A percentile compares a stretch with the other conserved stretches of the same genome.
Evolutionary conservation across 2,113 vertebrate species (phyloP).

Genomic region (Psammodynastes pulverulentus): DNA sequence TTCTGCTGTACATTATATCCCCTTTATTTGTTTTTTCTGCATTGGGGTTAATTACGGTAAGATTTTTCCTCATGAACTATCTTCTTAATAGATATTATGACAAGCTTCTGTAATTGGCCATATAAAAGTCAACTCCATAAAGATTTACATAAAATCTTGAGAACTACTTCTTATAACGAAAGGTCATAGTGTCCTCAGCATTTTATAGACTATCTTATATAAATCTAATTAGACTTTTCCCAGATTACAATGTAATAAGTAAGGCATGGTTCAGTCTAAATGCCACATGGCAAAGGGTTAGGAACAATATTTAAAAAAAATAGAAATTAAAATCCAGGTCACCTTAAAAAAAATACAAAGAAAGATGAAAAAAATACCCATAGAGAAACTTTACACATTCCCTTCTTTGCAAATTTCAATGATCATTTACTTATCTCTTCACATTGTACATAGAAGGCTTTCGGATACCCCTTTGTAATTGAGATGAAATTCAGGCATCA

Average conservation of each 20-base stretch:
- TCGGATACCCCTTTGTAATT: not conserved
- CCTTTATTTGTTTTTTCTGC: constrained; percentile 4
- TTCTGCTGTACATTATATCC: constrained; percentile 27
- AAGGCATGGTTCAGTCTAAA: not conserved
- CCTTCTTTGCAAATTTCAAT: not conserved
- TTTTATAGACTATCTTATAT: not conserved
- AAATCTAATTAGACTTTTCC: not conserved
- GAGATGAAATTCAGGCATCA: not conserved
- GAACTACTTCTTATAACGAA: not conserved
- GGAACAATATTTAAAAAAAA: not conserved
- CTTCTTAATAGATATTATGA: constrained; percentile 32
- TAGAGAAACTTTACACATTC: not conserved
- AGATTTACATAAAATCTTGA: constrained; percentile 25
- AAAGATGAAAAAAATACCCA: not conserved
- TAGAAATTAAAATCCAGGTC: not conserved
- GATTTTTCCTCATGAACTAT: constrained; percentile 37
- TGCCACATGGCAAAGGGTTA: not conserved
- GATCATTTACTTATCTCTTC: not conserved
- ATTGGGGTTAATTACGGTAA: constrained; percentile 29
- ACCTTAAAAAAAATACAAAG: not conserved
- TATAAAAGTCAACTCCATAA: constrained; percentile 32
- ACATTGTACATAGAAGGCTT: not conserved
- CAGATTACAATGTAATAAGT: not conserved
- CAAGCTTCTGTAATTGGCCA: constrained; percentile 18
- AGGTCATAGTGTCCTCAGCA: not conserved